Conservation (phyloP, 2,113 vertebrate genomes). For the Engystomops pustulosus region DNA sequence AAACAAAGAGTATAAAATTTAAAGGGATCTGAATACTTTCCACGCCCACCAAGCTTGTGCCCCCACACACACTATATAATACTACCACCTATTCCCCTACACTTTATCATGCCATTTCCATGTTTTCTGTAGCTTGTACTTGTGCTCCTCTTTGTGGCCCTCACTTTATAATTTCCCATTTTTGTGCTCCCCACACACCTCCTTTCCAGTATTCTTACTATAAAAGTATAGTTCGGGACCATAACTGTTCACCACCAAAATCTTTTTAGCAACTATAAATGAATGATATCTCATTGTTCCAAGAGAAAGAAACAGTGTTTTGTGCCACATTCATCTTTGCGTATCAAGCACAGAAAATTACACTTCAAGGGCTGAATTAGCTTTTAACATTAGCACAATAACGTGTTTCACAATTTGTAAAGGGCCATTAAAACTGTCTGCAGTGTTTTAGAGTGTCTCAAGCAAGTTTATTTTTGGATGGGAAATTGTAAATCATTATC, state of each 20-base stretch:
- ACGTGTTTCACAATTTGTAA: conserved; percentile 45
- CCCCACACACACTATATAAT: no score
- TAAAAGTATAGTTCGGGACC: conserved; percentile 47
- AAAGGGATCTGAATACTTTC: no score
- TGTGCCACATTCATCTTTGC: conserved; percentile 17
- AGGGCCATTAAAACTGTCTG: conserved; percentile 44
- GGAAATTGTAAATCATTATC: background rate
- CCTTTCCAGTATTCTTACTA: no score
- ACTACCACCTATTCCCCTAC: no score
- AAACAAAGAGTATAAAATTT: no score
- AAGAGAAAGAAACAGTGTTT: background rate
- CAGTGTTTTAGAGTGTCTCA: conserved; percentile 8
- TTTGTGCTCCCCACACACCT: no score
- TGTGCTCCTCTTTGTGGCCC: no score
- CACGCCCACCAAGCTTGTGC: no score
- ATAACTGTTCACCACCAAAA: background rate
- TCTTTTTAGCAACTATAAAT: background rate
- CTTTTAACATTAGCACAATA: conserved; percentile 51
- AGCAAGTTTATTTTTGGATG: conserved; percentile 23
- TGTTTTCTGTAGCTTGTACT: no score
- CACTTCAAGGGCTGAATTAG: conserved; percentile 40
- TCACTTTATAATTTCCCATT: no score
- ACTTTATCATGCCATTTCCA: no score
- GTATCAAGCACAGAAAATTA: conserved; percentile 15
- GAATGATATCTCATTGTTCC: background rate